Conservation (phyloP, 30 jellyfish, hydroid and myxozoan species). For the Pelagia noctiluca region DNA sequence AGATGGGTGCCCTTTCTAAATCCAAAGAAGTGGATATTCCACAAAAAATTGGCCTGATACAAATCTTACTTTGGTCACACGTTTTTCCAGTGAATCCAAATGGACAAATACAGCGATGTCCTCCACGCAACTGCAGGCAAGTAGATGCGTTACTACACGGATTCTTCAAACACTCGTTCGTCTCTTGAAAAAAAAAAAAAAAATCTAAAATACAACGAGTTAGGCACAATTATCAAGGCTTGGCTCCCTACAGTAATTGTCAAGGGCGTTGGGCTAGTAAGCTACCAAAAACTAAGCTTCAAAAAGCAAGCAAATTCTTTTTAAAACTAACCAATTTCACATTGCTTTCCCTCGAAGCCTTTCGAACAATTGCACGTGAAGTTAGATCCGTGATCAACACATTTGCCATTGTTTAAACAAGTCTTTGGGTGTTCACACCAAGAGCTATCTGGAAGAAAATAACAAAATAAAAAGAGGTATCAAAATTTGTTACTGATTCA, state of each 20-base stretch:
- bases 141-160: conserved; percentile 56
- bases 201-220: too few species aligned
- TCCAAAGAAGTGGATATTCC: too few species aligned
- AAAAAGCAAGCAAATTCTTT: not conserved
- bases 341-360: conserved; percentile 76
- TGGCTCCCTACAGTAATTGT: too few species aligned
- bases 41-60: too few species aligned
- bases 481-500: too few species aligned
- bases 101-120: conserved; percentile 49
- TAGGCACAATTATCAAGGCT: too few species aligned
- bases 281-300: too few species aligned
- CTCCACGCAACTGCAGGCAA: conserved; percentile 54
- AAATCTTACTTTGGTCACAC: conserved; percentile 42
- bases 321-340: conserved; percentile 63
- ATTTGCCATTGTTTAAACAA: conserved; percentile 64
- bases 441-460: conserved; percentile 39
- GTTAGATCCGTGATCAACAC: conserved; percentile 62
- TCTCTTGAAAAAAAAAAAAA: conserved; percentile 15
- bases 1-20: too few species aligned
- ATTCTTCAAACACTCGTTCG: conserved; percentile 52
- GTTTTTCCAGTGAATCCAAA: conserved; percentile 53
- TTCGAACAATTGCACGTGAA: conserved; percentile 77
- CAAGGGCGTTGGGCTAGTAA: too few species aligned
- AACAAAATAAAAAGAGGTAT: too few species aligned
- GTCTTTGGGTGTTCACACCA: conserved; percentile 70